A percentile compares a stretch with the other conserved stretches of the same genome.
Conservation (phyloP, 1,140 invertebrate genomes). For the Camponotus floridanus region DNA sequence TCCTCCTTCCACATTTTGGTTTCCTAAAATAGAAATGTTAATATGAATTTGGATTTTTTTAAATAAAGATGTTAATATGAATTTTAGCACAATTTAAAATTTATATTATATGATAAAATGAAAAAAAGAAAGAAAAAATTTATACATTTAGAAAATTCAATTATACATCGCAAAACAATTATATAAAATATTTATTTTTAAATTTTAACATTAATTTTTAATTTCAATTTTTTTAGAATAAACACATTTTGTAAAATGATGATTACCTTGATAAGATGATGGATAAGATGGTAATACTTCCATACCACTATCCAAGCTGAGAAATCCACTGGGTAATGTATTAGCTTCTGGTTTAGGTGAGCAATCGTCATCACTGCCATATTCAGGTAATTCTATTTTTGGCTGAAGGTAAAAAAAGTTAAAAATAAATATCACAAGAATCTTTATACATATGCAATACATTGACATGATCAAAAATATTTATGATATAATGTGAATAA, state of each 20-base stretch:
- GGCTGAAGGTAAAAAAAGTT: constrained; percentile 79
- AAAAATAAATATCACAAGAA: constrained; percentile 11
- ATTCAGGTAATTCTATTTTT: constrained; percentile 88
- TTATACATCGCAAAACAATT: constrained; percentile 13
- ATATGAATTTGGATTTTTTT: constrained; percentile 76
- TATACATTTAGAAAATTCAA: not conserved
- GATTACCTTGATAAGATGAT: constrained; percentile 83
- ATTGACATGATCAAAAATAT: not conserved
- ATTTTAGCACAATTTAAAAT: not conserved
- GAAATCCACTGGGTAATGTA: constrained; percentile 83
- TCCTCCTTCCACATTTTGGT: constrained; percentile 82
- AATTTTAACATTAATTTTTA: constrained; percentile 26
- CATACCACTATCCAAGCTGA: constrained; percentile 85
- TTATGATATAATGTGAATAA: not conserved
- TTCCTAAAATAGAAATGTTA: constrained; percentile 74
- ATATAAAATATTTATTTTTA: constrained; percentile 15
- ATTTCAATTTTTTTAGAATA: not conserved
- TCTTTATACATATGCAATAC: not conserved
- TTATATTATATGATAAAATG: not conserved
- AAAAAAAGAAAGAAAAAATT: not conserved
- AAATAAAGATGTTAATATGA: constrained; percentile 46
- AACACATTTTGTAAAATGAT: constrained; percentile 7
- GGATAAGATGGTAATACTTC: constrained; percentile 85
- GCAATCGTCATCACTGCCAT: constrained; percentile 87
- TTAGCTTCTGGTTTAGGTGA: constrained; percentile 84